phyloP scores from a whole-genome alignment of 1,140 invertebrate species.

The Sinella curviseta region DNA sequence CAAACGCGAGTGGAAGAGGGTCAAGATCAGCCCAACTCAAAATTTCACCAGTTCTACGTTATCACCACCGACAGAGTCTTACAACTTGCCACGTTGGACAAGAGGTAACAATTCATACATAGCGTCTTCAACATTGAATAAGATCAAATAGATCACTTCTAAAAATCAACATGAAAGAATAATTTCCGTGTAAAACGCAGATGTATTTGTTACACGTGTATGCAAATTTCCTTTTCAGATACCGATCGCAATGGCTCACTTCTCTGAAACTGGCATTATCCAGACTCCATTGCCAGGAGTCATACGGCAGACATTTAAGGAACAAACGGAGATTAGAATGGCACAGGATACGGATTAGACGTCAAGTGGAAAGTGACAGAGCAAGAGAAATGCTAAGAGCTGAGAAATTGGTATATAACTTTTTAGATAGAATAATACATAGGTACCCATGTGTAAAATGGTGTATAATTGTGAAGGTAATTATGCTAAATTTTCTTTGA shows the following conservation, averaged over 20 bases:
- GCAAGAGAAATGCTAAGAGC: conserved; percentile 42
- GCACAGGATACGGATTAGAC: conserved; percentile 39
- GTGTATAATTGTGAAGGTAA: too few species aligned
- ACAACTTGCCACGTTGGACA: conserved; percentile 58
- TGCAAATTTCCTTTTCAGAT: conserved; percentile 29
- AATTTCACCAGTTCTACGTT: conserved; percentile 60
- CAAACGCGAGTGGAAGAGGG: conserved; percentile 67
- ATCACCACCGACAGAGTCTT: conserved; percentile 68
- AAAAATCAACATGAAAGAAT: neutral
- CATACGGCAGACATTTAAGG: conserved; percentile 43
- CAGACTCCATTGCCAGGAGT: conserved; percentile 43
- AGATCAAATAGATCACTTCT: too few species aligned
- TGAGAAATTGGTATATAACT: conserved; percentile 43
- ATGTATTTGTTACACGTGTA: neutral
- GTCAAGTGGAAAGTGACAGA: conserved; percentile 45
- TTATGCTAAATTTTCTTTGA: neutral
- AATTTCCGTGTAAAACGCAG: neutral
- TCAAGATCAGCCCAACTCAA: conserved; percentile 58
- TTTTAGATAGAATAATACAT: too few species aligned
- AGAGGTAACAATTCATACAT: conserved; percentile 38
- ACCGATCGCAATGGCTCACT: conserved; percentile 46
- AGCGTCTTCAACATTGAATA: too few species aligned
- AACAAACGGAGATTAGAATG: conserved; percentile 48
- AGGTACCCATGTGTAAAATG: too few species aligned
- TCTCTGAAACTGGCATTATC: conserved; percentile 43